Base-by-base conservation (phyloP, 2,888 invertebrate species). In the Xanthorhoe designata region DNA sequence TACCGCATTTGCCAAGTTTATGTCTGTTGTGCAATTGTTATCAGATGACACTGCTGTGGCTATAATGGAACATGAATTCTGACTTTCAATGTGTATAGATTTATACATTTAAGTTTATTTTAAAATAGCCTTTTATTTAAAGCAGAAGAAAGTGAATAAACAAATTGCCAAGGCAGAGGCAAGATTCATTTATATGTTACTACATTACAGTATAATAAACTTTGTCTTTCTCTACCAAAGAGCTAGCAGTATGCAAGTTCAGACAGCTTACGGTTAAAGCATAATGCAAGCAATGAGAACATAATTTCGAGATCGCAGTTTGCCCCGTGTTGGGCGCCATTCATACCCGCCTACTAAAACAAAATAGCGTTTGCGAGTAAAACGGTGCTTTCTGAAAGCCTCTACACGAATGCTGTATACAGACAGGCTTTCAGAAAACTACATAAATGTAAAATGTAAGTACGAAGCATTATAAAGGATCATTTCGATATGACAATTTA, bases 1-100 rank as follows among this genome's bases (percentile, higher is more conserved):
- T 60, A 70, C 75, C 76, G 74, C 63, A 73, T 77, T 74, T 79
- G 78, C 80, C 80, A 80, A 81, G 77, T 81, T 81, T 84, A 81
- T 80, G 77, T 79, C 73, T 70, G 76, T 75, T 78, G 76, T 79
- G 75, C 82, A 81, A 84, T 84, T 83, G 85, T 83, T 84, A 82
- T 79, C 81, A 77, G 75, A 81, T 81, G 78, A 78, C 76, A 77
- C 59, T 60, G 49, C 57, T 24, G 47, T 55, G 19, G 24, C 45
- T n/a, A 45, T 35, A 49, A 35, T 17, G 54, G 51, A 32, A 53
- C 29, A 57, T 38, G 19, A 42, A 59, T n/a, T 42, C 24, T 17
- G 24, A 53, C 45, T 52, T 42, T 13, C 32, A 32, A 32, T 32
- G 32, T 32, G 32, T 32, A 32, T 32, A 32, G 6, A 32, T 32